Evolutionary conservation across 2,113 vertebrate species (phyloP).

Genomic region (Agapornis roseicollis): DNA sequence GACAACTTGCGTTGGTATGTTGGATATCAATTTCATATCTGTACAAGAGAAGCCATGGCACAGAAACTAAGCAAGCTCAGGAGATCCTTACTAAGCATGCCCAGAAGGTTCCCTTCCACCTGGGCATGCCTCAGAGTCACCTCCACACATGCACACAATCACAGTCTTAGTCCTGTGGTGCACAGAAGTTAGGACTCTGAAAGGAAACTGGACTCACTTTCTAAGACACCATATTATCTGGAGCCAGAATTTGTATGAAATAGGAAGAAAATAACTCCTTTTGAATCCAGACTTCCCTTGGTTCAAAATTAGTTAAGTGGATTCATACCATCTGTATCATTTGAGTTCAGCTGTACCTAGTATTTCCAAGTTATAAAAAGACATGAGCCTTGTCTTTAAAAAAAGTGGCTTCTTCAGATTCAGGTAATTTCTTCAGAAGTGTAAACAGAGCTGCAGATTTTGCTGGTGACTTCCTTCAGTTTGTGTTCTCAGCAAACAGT

Average conservation of each 20-base stretch:
- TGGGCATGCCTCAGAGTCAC: not conserved
- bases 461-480: not conserved
- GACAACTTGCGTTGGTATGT: not conserved
- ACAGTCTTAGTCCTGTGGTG: not conserved
- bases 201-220: not conserved
- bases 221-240: not conserved
- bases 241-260: not conserved
- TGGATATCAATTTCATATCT: not conserved
- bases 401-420: not conserved
- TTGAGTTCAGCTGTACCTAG: not conserved
- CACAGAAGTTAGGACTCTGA: not conserved
- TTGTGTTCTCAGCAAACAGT: slow-evolving; percentile 20
- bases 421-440: not conserved
- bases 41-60: not conserved
- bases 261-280: not conserved
- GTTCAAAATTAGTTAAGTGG: not conserved
- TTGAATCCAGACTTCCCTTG: not conserved
- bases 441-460: not conserved
- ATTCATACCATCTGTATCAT: not conserved
- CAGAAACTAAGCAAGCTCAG: not conserved
- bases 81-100: not conserved
- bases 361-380: not conserved
- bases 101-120: not conserved
- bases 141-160: not conserved
- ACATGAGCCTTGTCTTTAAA: not conserved